These are phyloP conservation scores for Oryzaephilus surinamensis DNA, from an alignment of 1,140 invertebrate species.

Conservation along the genomic window DNA sequence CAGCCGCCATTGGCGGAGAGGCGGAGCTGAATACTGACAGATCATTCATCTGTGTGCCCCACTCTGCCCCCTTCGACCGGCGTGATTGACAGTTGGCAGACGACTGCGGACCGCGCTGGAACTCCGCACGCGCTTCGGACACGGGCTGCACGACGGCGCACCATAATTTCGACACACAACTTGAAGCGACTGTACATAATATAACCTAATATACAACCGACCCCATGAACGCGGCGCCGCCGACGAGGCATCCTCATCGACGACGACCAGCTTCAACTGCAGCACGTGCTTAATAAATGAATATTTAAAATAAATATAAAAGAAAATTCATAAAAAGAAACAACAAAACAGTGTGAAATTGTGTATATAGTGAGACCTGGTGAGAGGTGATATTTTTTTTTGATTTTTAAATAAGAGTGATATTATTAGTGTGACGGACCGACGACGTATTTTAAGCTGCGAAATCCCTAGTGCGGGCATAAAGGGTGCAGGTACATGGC, in stretches of 20 bases:
- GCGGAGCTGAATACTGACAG: conserved; percentile 31
- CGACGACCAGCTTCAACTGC: conserved; percentile 10
- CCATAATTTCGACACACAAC: conserved; percentile 8
- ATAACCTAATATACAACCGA: too few relatives aligned
- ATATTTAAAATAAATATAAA: neutral
- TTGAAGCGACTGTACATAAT: conserved; percentile 8
- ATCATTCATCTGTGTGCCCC: conserved; percentile 39
- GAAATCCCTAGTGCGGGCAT: conserved; percentile 45
- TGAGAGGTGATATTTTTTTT: conserved; percentile 1
- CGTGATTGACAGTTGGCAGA: conserved; percentile 58
- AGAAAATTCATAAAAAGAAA: neutral
- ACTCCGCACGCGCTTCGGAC: conserved; percentile 35
- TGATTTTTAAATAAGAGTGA: neutral
- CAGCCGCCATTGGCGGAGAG: conserved; percentile 31
- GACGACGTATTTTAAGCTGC: conserved; percentile 47
- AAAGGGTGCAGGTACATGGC: conserved; percentile 49
- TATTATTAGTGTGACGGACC: conserved; percentile 4
- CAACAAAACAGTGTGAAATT: conserved; percentile 28
- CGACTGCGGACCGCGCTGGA: conserved; percentile 53
- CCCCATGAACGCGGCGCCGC: conserved; percentile 28
- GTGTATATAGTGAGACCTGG: conserved; percentile 34
- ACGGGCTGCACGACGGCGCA: conserved; percentile 21
- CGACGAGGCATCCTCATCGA: conserved; percentile 17
- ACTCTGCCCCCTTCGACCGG: conserved; percentile 40
- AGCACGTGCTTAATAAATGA: conserved; percentile 7